Conservation (phyloP, 2,888 invertebrate species). For the Dendrolimus pini region DNA sequence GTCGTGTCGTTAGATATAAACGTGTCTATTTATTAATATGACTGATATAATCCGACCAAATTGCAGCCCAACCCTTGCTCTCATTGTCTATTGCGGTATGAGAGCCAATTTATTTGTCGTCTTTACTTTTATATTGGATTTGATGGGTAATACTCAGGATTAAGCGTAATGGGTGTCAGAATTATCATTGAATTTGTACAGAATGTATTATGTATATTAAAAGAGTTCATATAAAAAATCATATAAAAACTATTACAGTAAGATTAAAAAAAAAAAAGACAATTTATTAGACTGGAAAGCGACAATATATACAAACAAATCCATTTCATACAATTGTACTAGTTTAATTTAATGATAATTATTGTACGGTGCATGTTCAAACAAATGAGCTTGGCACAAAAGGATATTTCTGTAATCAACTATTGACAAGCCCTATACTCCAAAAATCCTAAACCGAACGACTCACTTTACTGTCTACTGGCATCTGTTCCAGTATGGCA, state of each 20-base stretch:
- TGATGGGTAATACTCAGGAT: constrained; percentile 37
- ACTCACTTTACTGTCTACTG: neutral
- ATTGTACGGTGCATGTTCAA: too few species aligned
- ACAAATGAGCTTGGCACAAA: too few species aligned
- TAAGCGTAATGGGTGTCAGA: constrained; percentile 32
- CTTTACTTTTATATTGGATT: constrained; percentile 50
- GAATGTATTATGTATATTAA: too few species aligned
- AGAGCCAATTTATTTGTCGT: constrained; percentile 60
- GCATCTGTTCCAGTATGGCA: neutral
- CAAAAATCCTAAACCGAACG: neutral
- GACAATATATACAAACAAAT: too few species aligned
- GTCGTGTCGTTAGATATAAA: constrained; percentile 16
- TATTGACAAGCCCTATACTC: too few species aligned
- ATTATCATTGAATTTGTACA: constrained; percentile 16
- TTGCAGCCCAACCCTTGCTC: constrained; percentile 53
- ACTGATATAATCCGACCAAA: constrained; percentile 31
- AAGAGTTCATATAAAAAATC: too few species aligned
- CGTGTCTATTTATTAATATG: constrained; percentile 22
- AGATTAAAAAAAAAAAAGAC: too few species aligned
- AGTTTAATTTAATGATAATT: too few species aligned
- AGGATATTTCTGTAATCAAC: too few species aligned
- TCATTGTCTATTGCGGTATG: constrained; percentile 37
- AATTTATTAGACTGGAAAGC: too few species aligned
- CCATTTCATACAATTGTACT: too few species aligned
- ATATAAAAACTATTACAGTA: too few species aligned